phyloP scores from a whole-genome alignment of 2,888 invertebrate genomes.

The Metacarcinus magister region DNA sequence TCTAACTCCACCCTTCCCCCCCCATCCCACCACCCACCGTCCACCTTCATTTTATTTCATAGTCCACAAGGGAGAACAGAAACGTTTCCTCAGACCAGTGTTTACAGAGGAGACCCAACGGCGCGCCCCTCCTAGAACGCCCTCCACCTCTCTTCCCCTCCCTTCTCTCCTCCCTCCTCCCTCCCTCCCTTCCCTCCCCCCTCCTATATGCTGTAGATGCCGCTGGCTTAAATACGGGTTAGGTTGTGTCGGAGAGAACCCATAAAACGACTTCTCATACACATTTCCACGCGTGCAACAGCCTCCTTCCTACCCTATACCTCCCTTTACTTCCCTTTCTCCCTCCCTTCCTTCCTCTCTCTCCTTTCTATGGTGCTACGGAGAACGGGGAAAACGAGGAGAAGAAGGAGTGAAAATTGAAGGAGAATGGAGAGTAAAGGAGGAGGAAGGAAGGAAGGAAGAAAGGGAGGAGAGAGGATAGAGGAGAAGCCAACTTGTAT shows the following conservation, averaged over 20 bases:
- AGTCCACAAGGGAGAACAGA: not conserved
- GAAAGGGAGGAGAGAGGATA: not conserved
- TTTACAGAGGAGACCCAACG: not conserved
- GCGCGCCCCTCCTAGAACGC: not conserved
- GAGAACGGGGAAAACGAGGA: not conserved
- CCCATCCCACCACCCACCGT: not conserved
- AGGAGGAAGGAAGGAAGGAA: not conserved
- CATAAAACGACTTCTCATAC: slow-evolving; percentile 44
- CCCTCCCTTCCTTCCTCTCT: not conserved
- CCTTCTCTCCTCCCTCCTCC: not conserved
- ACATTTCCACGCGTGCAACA: not conserved
- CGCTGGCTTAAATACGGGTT: slow-evolving; percentile 30
- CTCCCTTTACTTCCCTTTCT: not conserved
- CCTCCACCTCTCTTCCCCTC: not conserved
- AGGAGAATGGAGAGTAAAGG: not conserved
- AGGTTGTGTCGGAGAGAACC: not conserved
- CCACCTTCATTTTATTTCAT: slow-evolving; percentile 15
- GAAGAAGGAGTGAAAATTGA: not conserved
- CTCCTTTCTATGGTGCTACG: not conserved
- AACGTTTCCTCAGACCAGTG: not conserved
- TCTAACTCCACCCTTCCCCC: not conserved
- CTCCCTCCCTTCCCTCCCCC: not conserved
- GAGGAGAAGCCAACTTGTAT: not conserved
- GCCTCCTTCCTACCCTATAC: not conserved
- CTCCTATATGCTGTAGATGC: not conserved